phyloP scores from a whole-genome alignment of 2,888 invertebrate species.

The Phragmatobia fuliginosa region DNA sequence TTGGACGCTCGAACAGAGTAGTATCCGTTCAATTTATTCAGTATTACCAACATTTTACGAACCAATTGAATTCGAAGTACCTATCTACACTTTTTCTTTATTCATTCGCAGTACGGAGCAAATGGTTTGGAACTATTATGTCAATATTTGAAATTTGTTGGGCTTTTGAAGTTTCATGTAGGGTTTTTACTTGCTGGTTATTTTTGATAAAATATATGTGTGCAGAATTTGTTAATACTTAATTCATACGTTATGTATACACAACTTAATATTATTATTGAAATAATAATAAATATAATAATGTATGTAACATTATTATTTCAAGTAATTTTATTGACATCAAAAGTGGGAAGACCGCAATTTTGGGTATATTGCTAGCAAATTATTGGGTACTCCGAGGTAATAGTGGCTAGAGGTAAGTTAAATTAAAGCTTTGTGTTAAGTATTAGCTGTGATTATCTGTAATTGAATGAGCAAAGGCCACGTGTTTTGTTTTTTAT shows the following conservation, averaged over 20 bases:
- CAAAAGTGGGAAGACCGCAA: too few relatives aligned
- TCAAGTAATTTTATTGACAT: too few relatives aligned
- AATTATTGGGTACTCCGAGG: not conserved
- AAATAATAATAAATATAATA: too few relatives aligned
- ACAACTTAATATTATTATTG: too few relatives aligned
- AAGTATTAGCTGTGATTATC: too few relatives aligned
- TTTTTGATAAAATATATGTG: not conserved
- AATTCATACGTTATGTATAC: too few relatives aligned
- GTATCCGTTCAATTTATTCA: conserved; percentile 17
- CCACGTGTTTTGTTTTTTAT: too few relatives aligned
- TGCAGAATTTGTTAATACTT: not conserved
- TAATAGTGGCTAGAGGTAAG: not conserved
- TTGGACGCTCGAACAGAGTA: conserved; percentile 9
- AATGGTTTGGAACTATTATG: conserved; percentile 10
- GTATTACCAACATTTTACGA: conserved; percentile 19
- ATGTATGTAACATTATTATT: too few relatives aligned
- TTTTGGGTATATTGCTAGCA: too few relatives aligned
- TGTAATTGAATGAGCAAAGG: too few relatives aligned
- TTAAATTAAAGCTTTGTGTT: too few relatives aligned
- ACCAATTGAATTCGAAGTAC: conserved; percentile 13
- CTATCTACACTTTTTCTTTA: conserved; percentile 6
- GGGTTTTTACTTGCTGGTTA: not conserved
- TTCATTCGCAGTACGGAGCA: conserved; percentile 2
- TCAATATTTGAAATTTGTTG: conserved; percentile 14
- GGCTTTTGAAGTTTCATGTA: not conserved